Evolutionary conservation across 2,113 vertebrate genomes (phyloP).

Genomic region (Sinocyclocheilus maitianheensis): DNA sequence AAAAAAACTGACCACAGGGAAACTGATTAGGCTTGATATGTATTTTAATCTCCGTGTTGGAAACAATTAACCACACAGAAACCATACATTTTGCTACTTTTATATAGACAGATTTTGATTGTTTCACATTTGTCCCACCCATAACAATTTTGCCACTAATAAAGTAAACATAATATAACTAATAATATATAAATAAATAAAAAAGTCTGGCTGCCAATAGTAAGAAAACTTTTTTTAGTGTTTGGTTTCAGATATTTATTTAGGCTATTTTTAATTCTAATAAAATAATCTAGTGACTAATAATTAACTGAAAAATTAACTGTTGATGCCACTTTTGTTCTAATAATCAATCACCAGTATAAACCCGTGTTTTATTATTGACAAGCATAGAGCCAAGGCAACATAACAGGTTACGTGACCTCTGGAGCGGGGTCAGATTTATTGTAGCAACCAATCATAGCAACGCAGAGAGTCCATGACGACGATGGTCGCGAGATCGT

Average conservation of each 20-base stretch:
- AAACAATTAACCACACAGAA: background rate
- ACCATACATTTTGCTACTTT: background rate
- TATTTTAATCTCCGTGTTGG: background rate
- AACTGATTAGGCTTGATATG: background rate
- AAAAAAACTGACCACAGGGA: background rate
- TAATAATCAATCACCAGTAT: background rate
- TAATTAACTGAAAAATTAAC: background rate
- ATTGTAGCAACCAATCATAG: constrained; percentile 79
- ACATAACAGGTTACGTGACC: constrained; percentile 34
- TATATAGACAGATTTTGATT: background rate
- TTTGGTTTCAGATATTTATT: no score
- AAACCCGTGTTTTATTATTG: background rate
- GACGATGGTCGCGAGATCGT: constrained; percentile 39
- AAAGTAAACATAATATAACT: no score
- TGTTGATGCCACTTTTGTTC: background rate
- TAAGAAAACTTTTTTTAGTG: no score
- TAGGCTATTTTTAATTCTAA: no score
- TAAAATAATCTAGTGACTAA: background rate
- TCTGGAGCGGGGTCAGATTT: constrained; percentile 66
- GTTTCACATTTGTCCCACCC: background rate
- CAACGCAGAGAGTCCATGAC: constrained; percentile 67
- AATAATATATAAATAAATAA: background rate
- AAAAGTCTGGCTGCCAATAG: background rate
- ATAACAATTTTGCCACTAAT: background rate
- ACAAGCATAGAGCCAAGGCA: background rate